Conservation (phyloP, 2,888 invertebrate genomes). For the Orchesellides sinensis region DNA sequence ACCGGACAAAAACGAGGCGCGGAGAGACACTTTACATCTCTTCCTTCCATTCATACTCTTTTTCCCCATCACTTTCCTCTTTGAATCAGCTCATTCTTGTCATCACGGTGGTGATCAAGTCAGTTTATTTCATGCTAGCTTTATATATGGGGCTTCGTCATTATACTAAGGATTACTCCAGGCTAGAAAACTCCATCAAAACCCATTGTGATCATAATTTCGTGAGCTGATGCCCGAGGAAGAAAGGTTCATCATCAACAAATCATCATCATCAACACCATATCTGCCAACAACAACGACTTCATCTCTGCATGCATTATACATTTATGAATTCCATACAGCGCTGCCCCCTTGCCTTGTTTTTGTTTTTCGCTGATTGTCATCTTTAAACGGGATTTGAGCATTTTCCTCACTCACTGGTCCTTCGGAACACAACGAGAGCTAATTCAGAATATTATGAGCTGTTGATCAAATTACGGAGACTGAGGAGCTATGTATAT, state of each 20-base stretch:
- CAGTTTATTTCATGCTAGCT: constrained; percentile 46
- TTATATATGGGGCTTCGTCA: too few species aligned
- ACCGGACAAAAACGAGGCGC: constrained; percentile 35
- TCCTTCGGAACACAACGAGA: too few species aligned
- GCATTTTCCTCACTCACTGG: background rate
- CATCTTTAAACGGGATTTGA: too few species aligned
- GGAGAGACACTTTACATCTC: background rate
- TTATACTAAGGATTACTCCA: constrained; percentile 16
- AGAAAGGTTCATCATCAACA: constrained; percentile 33
- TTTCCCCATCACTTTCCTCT: background rate
- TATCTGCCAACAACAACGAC: background rate
- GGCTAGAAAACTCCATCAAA: constrained; percentile 39
- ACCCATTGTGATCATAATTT: constrained; percentile 33
- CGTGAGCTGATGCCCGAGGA: constrained; percentile 37
- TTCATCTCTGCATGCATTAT: background rate
- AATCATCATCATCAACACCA: constrained; percentile 25
- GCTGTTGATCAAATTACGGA: constrained; percentile 56
- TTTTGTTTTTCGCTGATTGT: background rate
- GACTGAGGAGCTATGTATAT: constrained; percentile 20
- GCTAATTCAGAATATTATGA: background rate
- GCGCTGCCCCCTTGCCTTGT: too few species aligned
- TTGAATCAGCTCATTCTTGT: background rate
- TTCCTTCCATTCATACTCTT: background rate
- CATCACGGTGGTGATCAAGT: constrained; percentile 36
- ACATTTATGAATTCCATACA: background rate